These are phyloP conservation scores for Silurus meridionalis DNA, from an alignment of 2,113 vertebrate species.

Conservation along the genomic window DNA sequence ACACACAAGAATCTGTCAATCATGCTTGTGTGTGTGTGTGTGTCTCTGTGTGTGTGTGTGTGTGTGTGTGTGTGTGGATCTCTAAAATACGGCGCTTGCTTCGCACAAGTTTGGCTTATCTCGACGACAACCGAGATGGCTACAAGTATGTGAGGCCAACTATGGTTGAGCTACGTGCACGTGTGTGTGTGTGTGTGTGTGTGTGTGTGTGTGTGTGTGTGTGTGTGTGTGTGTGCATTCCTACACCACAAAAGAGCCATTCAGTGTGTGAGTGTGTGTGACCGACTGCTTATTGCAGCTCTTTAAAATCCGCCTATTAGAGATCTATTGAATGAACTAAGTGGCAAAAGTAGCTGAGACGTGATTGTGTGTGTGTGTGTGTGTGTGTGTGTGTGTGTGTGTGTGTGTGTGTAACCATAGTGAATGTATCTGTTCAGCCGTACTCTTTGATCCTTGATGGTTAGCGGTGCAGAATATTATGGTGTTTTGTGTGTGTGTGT, in stretches of 20 bases:
- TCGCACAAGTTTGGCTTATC: constrained; percentile 44
- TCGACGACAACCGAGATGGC: constrained; percentile 41
- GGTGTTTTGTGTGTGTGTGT: background rate
- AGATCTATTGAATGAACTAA: constrained; percentile 20
- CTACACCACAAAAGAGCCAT: constrained; percentile 12
- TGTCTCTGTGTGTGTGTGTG: constrained; percentile 32
- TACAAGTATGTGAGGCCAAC: constrained; percentile 22
- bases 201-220: constrained; percentile 1
- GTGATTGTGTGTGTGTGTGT: background rate
- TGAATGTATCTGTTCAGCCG: constrained; percentile 7
- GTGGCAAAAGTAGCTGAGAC: constrained; percentile 10
- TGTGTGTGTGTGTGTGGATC: constrained; percentile 23
- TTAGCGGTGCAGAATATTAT: background rate
- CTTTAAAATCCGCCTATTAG: constrained; percentile 32
- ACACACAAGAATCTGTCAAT: constrained; percentile 44
- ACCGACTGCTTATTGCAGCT: constrained; percentile 25
- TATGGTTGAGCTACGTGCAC: background rate
- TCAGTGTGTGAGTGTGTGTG: constrained; percentile 20
- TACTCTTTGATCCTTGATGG: background rate
- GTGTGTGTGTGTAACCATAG: background rate
- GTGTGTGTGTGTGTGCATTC: background rate
- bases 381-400: constrained; percentile 8
- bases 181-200: background rate
- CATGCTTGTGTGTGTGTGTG: constrained; percentile 17
- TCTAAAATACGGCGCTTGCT: background rate